Evolutionary conservation across 2,888 invertebrate genomes (phyloP).

Genomic region (Troides helena): DNA sequence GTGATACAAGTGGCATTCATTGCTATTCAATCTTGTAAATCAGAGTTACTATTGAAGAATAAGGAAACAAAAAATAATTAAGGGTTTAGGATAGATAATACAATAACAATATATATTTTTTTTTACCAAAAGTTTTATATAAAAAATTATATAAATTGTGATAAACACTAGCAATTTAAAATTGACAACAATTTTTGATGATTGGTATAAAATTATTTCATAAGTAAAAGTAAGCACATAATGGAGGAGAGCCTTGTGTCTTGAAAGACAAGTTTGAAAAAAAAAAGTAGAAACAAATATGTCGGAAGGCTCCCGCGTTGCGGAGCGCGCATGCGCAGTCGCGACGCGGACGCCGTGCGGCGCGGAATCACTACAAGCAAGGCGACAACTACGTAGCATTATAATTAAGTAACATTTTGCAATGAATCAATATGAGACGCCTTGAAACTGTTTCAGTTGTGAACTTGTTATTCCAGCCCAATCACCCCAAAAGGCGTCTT

Average conservation of each 20-base stretch:
- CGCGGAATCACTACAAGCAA: not conserved
- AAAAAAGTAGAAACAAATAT: not conserved
- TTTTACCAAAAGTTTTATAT: too few relatives aligned
- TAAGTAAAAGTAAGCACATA: not conserved
- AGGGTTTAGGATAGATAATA: too few relatives aligned
- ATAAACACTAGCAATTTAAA: too few relatives aligned
- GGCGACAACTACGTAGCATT: not conserved
- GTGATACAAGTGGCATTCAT: too few relatives aligned
- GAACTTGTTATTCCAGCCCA: slow-evolving; percentile 68
- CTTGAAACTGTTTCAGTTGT: slow-evolving; percentile 48
- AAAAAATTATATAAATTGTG: too few relatives aligned
- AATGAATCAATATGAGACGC: slow-evolving; percentile 76
- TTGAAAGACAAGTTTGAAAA: not conserved
- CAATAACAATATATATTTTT: too few relatives aligned
- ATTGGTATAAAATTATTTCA: too few relatives aligned
- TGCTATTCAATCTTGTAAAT: too few relatives aligned
- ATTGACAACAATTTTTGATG: too few relatives aligned
- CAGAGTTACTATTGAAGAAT: too few relatives aligned
- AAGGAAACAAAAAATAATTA: too few relatives aligned
- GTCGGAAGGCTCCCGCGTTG: not conserved
- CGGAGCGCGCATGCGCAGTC: not conserved
- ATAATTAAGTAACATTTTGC: slow-evolving; percentile 35
- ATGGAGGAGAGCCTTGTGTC: not conserved
- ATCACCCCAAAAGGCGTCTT: slow-evolving; percentile 73
- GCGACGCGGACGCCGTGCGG: not conserved